A percentile compares a stretch with the other conserved stretches of the same genome.
These are phyloP conservation scores for Calliphora vomitoria DNA, from an alignment of 2,888 invertebrate species.

Conservation along the genomic window DNA sequence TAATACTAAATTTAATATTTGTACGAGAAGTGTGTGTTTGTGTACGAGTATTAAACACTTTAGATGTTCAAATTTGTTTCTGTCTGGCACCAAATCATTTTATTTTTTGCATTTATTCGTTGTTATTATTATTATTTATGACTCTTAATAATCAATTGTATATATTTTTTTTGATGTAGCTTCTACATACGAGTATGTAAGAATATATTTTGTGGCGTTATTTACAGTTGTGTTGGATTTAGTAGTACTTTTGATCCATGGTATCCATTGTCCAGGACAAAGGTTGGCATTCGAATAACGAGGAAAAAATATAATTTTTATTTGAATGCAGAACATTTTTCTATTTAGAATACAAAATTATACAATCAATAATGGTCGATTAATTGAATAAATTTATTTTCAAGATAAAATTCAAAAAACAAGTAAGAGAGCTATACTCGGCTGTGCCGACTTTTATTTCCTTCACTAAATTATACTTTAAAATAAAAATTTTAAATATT, in stretches of 20 bases:
- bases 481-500: too few species aligned
- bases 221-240: conserved; percentile 17
- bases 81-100: conserved; percentile 31
- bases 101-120: conserved; percentile 43
- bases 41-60: conserved; percentile 13
- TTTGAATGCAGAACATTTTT: too few species aligned
- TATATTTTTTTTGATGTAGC: not conserved
- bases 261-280: too few species aligned
- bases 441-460: too few species aligned
- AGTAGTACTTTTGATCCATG: not conserved
- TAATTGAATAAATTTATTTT: too few species aligned
- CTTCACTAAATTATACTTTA: too few species aligned
- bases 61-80: conserved; percentile 35
- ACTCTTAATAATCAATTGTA: conserved; percentile 36
- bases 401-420: too few species aligned
- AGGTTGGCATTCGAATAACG: too few species aligned
- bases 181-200: not conserved
- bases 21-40: conserved; percentile 22
- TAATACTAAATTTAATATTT: conserved; percentile 7
- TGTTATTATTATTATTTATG: conserved; percentile 19
- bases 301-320: too few species aligned
- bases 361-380: too few species aligned
- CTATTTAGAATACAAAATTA: too few species aligned
- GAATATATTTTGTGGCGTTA: not conserved
- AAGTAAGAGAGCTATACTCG: too few species aligned